Conservation (phyloP, 2,888 invertebrate species). For the Dryadula phaetusa region DNA sequence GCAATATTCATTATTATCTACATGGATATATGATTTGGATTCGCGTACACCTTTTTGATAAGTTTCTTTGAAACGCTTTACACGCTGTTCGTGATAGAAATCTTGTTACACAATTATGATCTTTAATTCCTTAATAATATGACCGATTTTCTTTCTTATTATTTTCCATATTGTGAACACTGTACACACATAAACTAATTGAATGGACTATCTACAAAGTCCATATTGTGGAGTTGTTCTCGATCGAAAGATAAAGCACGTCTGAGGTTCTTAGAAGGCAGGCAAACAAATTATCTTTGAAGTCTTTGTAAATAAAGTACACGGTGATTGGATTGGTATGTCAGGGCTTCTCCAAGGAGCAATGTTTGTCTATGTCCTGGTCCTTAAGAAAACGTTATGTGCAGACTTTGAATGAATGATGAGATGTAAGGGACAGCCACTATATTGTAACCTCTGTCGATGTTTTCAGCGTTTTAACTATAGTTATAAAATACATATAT, state of each 20-base stretch:
- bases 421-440: not conserved
- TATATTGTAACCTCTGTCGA: not conserved
- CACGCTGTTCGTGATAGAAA: not conserved
- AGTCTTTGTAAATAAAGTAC: slow-evolving; percentile 39
- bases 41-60: not conserved
- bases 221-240: slow-evolving; percentile 39
- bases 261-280: slow-evolving; percentile 28
- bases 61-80: not conserved
- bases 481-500: no score
- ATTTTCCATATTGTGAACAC: slow-evolving; percentile 22
- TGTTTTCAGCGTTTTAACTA: not conserved
- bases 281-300: slow-evolving; percentile 42
- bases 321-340: slow-evolving; percentile 32
- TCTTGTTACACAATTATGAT: slow-evolving; percentile 8
- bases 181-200: slow-evolving; percentile 42
- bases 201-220: slow-evolving; percentile 38
- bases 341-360: slow-evolving; percentile 7
- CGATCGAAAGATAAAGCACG: slow-evolving; percentile 44
- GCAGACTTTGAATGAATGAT: not conserved
- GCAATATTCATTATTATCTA: not conserved
- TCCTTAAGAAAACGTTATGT: slow-evolving; percentile 4
- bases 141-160: not conserved
- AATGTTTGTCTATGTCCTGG: slow-evolving; percentile 1
- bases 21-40: not conserved
- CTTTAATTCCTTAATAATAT: not conserved